A percentile compares a stretch with the other conserved stretches of the same genome.
Evolutionary conservation across 1,140 invertebrate species (phyloP).

Genomic region (Thaumetopoea pityocampa): DNA sequence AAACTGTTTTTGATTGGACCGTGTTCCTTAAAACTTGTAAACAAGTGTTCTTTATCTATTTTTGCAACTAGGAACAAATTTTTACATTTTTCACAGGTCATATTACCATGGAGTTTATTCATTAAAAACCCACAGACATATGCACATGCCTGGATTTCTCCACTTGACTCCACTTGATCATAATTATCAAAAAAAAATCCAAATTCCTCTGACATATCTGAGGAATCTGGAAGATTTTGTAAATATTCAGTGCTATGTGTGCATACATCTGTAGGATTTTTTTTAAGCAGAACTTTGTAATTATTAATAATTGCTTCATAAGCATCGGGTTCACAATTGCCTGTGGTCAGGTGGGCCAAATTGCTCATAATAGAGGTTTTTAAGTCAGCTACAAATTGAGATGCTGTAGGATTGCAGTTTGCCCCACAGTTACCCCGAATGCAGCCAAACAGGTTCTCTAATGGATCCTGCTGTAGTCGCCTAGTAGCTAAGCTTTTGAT

Average conservation of each 20-base stretch:
- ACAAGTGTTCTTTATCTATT: not conserved
- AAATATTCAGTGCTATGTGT: too few relatives aligned
- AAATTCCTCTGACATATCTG: too few relatives aligned
- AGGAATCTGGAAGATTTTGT: too few relatives aligned
- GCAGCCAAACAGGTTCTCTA: conserved; percentile 11
- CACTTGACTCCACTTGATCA: conserved; percentile 2
- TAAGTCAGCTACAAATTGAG: conserved; percentile 10
- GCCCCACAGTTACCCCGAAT: conserved; percentile 6
- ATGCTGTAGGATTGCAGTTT: conserved; percentile 8
- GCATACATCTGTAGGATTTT: too few relatives aligned
- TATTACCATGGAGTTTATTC: conserved; percentile 3
- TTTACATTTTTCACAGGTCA: not conserved
- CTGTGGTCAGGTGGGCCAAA: conserved; percentile 1
- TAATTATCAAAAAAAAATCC: too few relatives aligned
- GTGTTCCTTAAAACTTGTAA: conserved; percentile 3
- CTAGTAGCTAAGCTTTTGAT: conserved; percentile 8
- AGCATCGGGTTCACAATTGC: conserved; percentile 11
- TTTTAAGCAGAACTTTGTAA: not conserved
- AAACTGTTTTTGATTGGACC: conserved; percentile 1
- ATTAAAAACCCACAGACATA: conserved; percentile 18
- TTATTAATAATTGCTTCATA: not conserved
- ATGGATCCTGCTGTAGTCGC: conserved; percentile 8
- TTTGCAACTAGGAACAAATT: not conserved
- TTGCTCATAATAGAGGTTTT: conserved; percentile 13
- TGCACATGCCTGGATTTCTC: conserved; percentile 10